Percentiles rank a stretch among this genome's conserved stretches.
Evolutionary conservation across 2,797 vertebrate species (phyloP).

Genomic region (Anguilla anguilla): DNA sequence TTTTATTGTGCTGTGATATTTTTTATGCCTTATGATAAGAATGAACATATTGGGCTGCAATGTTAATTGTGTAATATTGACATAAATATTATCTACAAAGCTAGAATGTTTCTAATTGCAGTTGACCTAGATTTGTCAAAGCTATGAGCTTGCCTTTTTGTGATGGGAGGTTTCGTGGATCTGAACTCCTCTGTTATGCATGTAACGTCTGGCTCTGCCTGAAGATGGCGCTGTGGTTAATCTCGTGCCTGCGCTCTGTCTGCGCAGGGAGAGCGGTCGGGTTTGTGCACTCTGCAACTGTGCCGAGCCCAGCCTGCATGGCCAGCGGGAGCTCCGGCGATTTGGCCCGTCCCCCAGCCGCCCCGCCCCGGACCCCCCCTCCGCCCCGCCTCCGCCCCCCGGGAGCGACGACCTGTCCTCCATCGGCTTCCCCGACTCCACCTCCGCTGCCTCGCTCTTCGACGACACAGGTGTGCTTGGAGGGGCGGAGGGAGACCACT

Average conservation of each 20-base stretch:
- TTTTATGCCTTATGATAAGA: too few species aligned
- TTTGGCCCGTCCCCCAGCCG: slow-evolving; percentile 77
- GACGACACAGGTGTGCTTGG: slow-evolving; percentile 82
- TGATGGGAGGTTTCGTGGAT: not conserved
- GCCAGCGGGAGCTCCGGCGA: slow-evolving; percentile 88
- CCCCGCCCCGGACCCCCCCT: slow-evolving; percentile 64
- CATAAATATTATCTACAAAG: not conserved
- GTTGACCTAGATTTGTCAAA: not conserved
- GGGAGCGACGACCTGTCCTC: slow-evolving; percentile 81
- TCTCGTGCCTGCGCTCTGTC: slow-evolving; percentile 1
- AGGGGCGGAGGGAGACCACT: not conserved
- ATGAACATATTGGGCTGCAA: not conserved
- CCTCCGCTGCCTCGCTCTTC: slow-evolving; percentile 80
- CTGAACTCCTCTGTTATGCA: not conserved
- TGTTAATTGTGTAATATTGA: not conserved
- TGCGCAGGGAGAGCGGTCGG: slow-evolving; percentile 62
- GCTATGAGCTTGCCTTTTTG: not conserved
- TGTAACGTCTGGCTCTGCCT: not conserved
- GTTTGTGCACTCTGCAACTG: slow-evolving; percentile 95
- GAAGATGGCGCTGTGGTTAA: not conserved
- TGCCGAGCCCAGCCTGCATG: slow-evolving; percentile 91
- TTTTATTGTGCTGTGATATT: too few species aligned
- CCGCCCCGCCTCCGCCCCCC: slow-evolving; percentile 70
- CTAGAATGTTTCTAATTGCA: not conserved
- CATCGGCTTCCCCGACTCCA: slow-evolving; percentile 87